Base-by-base conservation (phyloP, 2,113 vertebrate genomes). In the Melanostigma gelatinosum region DNA sequence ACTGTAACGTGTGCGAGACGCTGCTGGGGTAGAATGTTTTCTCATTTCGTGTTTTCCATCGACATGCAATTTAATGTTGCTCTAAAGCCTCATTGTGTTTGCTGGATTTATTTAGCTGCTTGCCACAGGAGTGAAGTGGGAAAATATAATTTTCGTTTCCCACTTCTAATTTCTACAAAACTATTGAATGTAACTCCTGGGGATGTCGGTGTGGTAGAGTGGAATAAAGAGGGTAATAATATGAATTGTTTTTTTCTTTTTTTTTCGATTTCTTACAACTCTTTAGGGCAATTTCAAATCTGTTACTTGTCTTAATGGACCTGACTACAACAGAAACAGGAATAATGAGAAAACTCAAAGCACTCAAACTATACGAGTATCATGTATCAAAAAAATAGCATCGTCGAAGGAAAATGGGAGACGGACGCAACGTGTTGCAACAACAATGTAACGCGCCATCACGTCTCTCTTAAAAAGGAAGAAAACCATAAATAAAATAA, bases 181-280 rank as follows among this genome's bases (percentile, higher is more conserved):
- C 75, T 82, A 72, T 42, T 80, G 58, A 84, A 93, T 92, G 75
- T 57, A 82, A 87, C 88, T 86, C 85, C 76, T 72, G 82, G 86
- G 88, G 68, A 80, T 48, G 40, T 46, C 57, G 76, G 70, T 82
- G 64, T 79, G 60, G 62, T 42, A 64, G 52, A 70, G 40, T 61
- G 73, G 62, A 85, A 87, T 77, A 61, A 81, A 76, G 63, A 82
- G 38, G 63, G 75, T 89, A 84, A 84, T 79, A 80, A 82, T 70
- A 55, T 77, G 24, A 81, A 83, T 77, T n/a, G 42, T 71, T 58
- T 27, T 27, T 71, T 77, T 83, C 66, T 46, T 67, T 20, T 18
- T 16, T 70, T 18, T 16, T 70, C 15, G 1, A 32, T 70, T 84
- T 76, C 55, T 87, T 74, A 77, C 46, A 70, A 73, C 44, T 88